Evolutionary conservation across 2,888 invertebrate genomes (phyloP).

Genomic region (Dryococelus australis): DNA sequence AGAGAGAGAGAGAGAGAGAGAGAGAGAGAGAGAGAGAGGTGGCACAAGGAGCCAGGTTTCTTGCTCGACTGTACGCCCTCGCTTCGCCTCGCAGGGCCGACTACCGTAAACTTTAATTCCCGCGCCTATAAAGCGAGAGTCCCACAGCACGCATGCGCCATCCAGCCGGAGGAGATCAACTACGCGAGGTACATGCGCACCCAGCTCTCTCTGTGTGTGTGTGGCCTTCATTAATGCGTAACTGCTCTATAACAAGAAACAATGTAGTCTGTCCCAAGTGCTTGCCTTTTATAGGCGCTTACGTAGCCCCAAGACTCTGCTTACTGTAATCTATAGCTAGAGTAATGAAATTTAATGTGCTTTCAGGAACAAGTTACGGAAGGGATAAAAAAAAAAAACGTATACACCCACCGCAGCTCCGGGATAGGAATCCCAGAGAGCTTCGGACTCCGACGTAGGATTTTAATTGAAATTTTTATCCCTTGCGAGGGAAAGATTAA

Average conservation of each 20-base stretch:
- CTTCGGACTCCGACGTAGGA: neutral
- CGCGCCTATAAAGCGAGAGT: neutral
- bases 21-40: neutral
- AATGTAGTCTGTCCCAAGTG: neutral
- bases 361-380: neutral
- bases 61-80: neutral
- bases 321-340: neutral
- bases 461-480: neutral
- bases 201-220: neutral
- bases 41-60: neutral
- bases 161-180: neutral
- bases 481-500: neutral
- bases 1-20: neutral
- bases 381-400: neutral
- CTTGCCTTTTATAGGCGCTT: slow-evolving; percentile 16
- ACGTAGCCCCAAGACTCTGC: neutral
- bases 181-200: neutral
- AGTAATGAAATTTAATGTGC: slow-evolving; percentile 8
- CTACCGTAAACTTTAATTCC: neutral
- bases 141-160: neutral
- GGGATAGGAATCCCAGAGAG: neutral
- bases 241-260: slow-evolving; percentile 16
- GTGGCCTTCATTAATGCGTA: neutral
- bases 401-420: neutral
- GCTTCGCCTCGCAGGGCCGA: neutral